These are phyloP conservation scores for Sapayoa aenigma DNA, from an alignment of 2,113 vertebrate genomes.

Conservation along the genomic window DNA sequence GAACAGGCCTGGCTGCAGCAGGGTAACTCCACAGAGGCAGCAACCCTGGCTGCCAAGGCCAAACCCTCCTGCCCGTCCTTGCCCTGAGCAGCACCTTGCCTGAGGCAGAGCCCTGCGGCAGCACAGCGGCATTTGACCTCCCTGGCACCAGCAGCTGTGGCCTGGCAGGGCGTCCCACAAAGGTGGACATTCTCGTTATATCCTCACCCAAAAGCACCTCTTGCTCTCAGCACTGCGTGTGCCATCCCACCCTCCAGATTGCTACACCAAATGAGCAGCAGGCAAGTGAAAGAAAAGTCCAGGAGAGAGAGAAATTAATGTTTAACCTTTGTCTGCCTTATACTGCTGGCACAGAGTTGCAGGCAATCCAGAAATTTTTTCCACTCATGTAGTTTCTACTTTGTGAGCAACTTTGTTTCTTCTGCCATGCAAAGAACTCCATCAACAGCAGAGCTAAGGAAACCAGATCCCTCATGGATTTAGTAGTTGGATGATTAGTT, in stretches of 20 bases:
- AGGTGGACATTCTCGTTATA: rapidly evolving
- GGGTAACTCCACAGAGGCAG: neutral
- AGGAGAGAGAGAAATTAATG: neutral
- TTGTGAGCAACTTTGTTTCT: neutral
- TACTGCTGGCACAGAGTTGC: neutral
- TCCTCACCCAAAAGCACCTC: neutral
- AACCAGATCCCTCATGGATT: neutral
- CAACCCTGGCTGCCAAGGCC: neutral
- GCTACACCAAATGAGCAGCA: neutral
- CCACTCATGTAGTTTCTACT: neutral
- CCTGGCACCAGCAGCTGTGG: neutral
- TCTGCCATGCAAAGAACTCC: neutral
- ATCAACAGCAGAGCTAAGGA: neutral
- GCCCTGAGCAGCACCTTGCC: neutral
- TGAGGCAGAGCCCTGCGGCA: neutral
- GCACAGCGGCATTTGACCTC: neutral
- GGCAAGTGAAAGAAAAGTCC: neutral
- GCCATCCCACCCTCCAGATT: neutral
- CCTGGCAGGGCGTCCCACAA: neutral
- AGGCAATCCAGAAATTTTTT: neutral
- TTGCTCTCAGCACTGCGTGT: rapidly evolving
- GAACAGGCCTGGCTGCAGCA: neutral
- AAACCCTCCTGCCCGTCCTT: neutral
- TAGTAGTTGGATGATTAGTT: neutral
- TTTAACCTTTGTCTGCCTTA: neutral